Base-by-base conservation (phyloP, 1,140 invertebrate species). In the Calliphora vicina region DNA sequence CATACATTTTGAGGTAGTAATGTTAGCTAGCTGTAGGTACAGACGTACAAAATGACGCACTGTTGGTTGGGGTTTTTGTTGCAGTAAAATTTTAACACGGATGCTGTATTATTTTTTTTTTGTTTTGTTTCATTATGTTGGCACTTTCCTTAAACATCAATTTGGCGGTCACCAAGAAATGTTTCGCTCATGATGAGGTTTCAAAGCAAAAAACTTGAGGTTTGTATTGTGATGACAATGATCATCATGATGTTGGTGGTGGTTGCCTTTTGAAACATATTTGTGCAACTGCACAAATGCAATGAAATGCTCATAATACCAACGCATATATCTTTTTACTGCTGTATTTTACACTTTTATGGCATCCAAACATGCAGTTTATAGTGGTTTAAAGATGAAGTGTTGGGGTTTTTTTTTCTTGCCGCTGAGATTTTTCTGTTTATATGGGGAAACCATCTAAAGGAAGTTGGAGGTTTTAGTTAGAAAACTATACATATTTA, bases 401-500 rank as follows among this genome's bases (percentile, higher is more conserved):
- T 57, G 50, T 57, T 57, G 50, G 35, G 35, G 35, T 35, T 35
- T 35, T 35, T 5, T 35, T 10, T 35, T n/a, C n/a, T n/a, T n/a
- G n/a, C n/a, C n/a, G n/a, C n/a, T 35, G 35, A 35, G 35, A 35
- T 35, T 1, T 35, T 35, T 35, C 0, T 35, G 15, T 57, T 13
- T 57, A n/a, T 57, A 27, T 27, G 25, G 73, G n/a, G 73, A 76
- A 76, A 76, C 73, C 73, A 76, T 76, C 73, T 76, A 76, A 76
- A 76, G 73, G 73, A 76, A 76, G n/a, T 76, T 76, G n/a, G 73
- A 76, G 73, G 73, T 76, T 76, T 76, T 76, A 35, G 35, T 35
- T 35, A 35, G 35, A 35, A 35, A 35, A 8, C 35, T 35, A 8
- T 5, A 29, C 12, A 8, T 45, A 0, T 15, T 45, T 57, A 57